Conservation (phyloP, 2,797 vertebrate species). For the Anas bahamensis region DNA sequence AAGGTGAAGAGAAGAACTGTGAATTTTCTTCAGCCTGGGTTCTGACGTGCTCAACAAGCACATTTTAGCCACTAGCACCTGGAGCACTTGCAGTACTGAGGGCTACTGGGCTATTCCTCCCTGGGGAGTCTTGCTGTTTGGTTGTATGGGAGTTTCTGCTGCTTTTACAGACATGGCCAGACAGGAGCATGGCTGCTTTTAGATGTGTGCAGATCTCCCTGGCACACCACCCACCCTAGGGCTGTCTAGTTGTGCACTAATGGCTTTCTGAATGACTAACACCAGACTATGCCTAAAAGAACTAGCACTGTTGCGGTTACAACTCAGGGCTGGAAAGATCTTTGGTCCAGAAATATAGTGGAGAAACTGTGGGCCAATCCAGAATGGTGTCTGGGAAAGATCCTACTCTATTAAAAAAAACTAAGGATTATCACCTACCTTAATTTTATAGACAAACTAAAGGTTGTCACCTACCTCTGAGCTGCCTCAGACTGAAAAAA, state of each 20-base stretch:
- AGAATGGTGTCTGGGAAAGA: neutral
- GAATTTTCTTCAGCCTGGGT: neutral
- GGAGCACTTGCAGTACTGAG: neutral
- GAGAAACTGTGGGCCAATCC: neutral
- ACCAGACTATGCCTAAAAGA: neutral
- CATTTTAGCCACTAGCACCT: neutral
- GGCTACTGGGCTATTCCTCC: neutral
- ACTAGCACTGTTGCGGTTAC: neutral
- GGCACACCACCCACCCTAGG: rapidly evolving
- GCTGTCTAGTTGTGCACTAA: neutral
- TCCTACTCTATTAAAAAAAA: neutral
- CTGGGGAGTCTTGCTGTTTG: neutral
- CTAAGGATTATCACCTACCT: neutral
- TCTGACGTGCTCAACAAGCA: neutral
- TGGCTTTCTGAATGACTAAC: neutral
- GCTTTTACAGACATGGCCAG: neutral
- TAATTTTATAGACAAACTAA: neutral
- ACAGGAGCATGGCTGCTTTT: neutral
- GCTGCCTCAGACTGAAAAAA: neutral
- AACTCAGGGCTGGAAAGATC: neutral
- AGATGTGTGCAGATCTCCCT: neutral
- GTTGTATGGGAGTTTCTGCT: neutral
- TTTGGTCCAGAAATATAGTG: neutral
- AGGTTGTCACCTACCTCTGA: neutral
- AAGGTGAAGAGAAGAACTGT: neutral